Evolutionary conservation across 2,113 vertebrate species (phyloP), one percentile per base, ranked within the genome.

Genomic region (Casuarius casuarius): DNA sequence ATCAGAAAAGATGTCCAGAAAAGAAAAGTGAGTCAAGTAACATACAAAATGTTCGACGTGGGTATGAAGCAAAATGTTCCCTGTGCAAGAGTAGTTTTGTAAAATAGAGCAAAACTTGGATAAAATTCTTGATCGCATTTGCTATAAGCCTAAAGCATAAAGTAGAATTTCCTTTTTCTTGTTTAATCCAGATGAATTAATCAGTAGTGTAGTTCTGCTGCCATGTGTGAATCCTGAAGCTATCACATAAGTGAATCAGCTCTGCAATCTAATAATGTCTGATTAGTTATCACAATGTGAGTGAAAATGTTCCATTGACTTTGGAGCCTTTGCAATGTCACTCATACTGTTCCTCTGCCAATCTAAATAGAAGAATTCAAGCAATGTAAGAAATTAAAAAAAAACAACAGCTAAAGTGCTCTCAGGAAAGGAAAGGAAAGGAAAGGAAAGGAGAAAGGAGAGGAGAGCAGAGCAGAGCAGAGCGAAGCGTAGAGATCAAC

Each of bases 201-300:
- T 5, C 25, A 48, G 16, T 66, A 70, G 12, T 68, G 46, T 71
- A 26, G 23, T 94, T 95, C 48, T 91, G 35, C 40, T 85, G 42
- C 65, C 65, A 83, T 46, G 25, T 84, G 38, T 93, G 72, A 95
- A 62, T 90, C 56, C 67, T 87, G 72, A 96, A 87, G 21, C 66
- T 72, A 33, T 46, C 49, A 74, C 46, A 61, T 38, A 87, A 89
- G 63, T 52, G 4, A 94, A 76, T 94, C 54, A 71, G 62, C 72
- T 81, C 40, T 76, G 38, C 61, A 62, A 14, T 17, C 3, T 49
- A 75, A 59, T 28, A 48, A 22, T 63, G 26, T 68, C 44, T 88
- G n/a, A 66, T 71, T 28, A n/a, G 16, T 74, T 83, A 68, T 56
- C 35, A 42, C n/a, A 87, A 38, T 44, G 25, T 44, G 25, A 89